These are phyloP conservation scores for Hedya salicella DNA, from an alignment of 2,888 invertebrate genomes.

Conservation along the genomic window DNA sequence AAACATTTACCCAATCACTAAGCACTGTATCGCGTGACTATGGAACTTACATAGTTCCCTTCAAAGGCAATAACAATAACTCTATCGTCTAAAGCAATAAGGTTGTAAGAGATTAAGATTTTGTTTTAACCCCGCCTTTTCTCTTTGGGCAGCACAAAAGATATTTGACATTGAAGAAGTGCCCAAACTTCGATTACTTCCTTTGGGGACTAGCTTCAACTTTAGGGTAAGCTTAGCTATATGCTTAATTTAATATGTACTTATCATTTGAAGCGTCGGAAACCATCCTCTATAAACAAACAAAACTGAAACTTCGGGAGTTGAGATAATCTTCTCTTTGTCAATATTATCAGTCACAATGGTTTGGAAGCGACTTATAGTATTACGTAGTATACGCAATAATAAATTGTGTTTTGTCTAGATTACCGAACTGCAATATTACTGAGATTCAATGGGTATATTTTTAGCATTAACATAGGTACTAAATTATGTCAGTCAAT, in stretches of 20 bases:
- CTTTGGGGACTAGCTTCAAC: slow-evolving; percentile 29
- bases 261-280: slow-evolving; percentile 36
- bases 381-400: slow-evolving; percentile 8
- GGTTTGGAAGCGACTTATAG: slow-evolving; percentile 20
- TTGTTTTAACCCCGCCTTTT: background rate
- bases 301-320: slow-evolving; percentile 30
- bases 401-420: too few relatives aligned
- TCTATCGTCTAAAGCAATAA: slow-evolving; percentile 9
- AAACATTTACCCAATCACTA: slow-evolving; percentile 52
- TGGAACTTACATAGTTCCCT: slow-evolving; percentile 28
- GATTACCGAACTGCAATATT: too few relatives aligned
- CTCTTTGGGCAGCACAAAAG: slow-evolving; percentile 7
- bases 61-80: slow-evolving; percentile 37
- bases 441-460: too few relatives aligned
- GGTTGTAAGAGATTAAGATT: slow-evolving; percentile 15
- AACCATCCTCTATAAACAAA: slow-evolving; percentile 40
- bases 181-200: slow-evolving; percentile 33
- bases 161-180: slow-evolving; percentile 37
- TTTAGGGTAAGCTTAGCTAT: slow-evolving; percentile 42
- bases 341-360: slow-evolving; percentile 41
- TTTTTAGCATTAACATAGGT: too few relatives aligned
- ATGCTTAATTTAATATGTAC: slow-evolving; percentile 36
- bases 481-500: too few relatives aligned
- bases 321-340: slow-evolving; percentile 40
- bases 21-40: slow-evolving; percentile 59